Conservation (phyloP, 2,797 vertebrate genomes). For the Rallus crepitans region DNA sequence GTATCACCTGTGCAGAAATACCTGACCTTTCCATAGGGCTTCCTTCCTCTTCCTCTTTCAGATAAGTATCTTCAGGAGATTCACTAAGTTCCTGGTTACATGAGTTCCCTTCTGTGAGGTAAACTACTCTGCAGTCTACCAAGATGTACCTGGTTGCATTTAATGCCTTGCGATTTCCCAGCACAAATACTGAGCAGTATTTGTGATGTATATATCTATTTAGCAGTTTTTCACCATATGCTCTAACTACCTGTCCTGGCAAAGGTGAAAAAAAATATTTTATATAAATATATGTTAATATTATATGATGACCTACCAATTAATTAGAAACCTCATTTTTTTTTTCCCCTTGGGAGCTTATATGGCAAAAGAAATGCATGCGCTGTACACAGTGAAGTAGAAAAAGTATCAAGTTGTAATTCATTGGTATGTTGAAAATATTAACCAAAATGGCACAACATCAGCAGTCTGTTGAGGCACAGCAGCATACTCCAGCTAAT, state of each 20-base stretch:
- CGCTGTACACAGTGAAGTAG: not conserved
- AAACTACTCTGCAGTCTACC: not conserved
- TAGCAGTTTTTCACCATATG: constrained; percentile 13
- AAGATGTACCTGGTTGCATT: not conserved
- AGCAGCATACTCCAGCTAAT: not conserved
- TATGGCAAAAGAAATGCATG: not conserved
- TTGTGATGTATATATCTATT: constrained; percentile 23
- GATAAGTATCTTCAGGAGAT: not conserved
- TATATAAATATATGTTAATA: not conserved
- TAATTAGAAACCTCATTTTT: not conserved
- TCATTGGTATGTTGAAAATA: not conserved
- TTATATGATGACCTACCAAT: not conserved
- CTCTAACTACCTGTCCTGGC: not conserved
- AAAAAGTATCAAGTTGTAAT: not conserved
- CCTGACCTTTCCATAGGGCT: not conserved
- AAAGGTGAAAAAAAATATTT: not conserved
- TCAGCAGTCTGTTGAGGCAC: not conserved
- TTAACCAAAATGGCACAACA: constrained; percentile 24
- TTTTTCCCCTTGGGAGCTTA: not conserved
- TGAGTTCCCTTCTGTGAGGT: not conserved
- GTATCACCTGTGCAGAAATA: not conserved
- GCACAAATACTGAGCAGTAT: not conserved
- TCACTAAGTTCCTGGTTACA: not conserved
- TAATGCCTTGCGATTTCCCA: not conserved
- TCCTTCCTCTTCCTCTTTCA: not conserved